phyloP scores from a whole-genome alignment of 2,113 vertebrate species.

The Hypanus sabinus region DNA sequence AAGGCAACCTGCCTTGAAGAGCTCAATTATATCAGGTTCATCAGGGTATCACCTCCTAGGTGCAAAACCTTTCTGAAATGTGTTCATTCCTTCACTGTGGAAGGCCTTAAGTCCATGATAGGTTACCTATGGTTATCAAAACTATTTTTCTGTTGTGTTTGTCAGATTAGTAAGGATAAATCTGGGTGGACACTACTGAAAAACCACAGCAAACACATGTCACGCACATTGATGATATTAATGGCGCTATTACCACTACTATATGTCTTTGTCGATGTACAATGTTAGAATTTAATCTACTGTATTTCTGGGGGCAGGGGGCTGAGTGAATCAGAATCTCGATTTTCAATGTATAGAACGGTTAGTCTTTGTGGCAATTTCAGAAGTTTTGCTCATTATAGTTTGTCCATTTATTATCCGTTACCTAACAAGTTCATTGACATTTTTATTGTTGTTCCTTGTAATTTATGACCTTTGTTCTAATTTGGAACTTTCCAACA shows the following conservation, averaged over 20 bases:
- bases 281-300: not conserved
- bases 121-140: not conserved
- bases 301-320: not conserved
- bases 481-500: not conserved
- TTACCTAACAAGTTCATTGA: not conserved
- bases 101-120: not conserved
- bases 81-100: not conserved
- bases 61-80: not conserved
- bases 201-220: not conserved
- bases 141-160: not conserved
- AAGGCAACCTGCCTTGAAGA: not conserved
- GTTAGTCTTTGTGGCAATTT: not conserved
- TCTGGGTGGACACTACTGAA: not conserved
- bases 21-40: not conserved
- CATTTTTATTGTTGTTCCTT: not conserved
- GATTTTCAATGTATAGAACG: not conserved
- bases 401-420: not conserved
- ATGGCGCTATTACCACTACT: not conserved
- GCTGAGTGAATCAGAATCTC: not conserved
- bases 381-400: not conserved
- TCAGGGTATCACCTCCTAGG: not conserved
- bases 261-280: not conserved
- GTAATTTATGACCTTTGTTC: not conserved
- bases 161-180: not conserved
- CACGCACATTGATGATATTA: not conserved